Percentiles rank a stretch among this genome's conserved stretches.
Evolutionary conservation across 1,140 invertebrate genomes (phyloP).

Genomic region (Odontomachus brunneus): DNA sequence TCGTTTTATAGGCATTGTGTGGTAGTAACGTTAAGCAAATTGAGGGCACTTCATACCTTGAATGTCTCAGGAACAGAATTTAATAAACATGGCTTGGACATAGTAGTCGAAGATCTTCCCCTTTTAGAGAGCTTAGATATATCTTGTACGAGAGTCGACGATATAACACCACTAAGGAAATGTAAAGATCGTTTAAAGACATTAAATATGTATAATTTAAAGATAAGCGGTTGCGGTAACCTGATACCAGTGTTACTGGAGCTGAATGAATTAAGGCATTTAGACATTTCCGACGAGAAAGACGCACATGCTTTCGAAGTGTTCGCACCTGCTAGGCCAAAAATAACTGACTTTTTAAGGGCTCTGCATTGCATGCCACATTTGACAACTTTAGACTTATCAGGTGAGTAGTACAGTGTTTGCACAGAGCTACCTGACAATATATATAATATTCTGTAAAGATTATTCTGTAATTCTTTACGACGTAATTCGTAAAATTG

Average conservation of each 20-base stretch:
- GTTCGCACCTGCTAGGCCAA: conserved; percentile 82
- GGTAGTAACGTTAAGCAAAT: conserved; percentile 86
- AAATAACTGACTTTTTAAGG: conserved; percentile 85
- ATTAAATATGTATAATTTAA: conserved; percentile 89
- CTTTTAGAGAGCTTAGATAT: conserved; percentile 90
- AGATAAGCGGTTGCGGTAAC: conserved; percentile 84
- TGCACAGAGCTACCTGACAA: neutral
- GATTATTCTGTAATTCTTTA: neutral
- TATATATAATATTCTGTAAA: neutral
- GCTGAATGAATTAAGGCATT: conserved; percentile 87
- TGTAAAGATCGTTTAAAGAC: conserved; percentile 88
- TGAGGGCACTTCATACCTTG: conserved; percentile 88
- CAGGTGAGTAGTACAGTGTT: conserved; percentile 83
- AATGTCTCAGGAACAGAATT: conserved; percentile 91
- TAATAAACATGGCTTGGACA: conserved; percentile 89
- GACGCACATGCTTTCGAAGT: conserved; percentile 85
- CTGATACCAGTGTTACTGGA: conserved; percentile 87
- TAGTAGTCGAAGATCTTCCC: conserved; percentile 90
- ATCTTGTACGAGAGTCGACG: conserved; percentile 89
- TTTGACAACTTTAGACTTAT: conserved; percentile 89
- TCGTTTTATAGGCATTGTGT: conserved; percentile 84
- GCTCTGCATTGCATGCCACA: conserved; percentile 86
- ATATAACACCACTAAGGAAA: conserved; percentile 88
- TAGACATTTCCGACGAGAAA: conserved; percentile 89
- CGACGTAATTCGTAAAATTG: conserved; percentile 7